A percentile compares a stretch with the other conserved stretches of the same genome.
phyloP scores from a whole-genome alignment of 2,113 vertebrate species.

The Mormyrus lacerda region DNA sequence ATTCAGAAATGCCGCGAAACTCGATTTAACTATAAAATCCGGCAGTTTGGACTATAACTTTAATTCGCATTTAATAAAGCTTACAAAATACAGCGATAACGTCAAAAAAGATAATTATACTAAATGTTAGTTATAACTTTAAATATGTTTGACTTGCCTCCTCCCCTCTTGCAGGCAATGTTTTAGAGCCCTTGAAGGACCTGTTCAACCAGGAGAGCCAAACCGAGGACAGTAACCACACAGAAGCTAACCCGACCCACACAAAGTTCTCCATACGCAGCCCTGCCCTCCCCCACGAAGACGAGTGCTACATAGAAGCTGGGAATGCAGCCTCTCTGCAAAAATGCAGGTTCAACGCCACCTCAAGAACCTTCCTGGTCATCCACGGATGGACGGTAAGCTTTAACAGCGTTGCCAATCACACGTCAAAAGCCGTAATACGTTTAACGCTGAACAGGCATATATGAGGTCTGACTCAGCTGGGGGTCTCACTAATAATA shows the following conservation, averaged over 20 bases:
- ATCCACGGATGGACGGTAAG: conserved; percentile 67
- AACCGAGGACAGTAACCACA: conserved; percentile 25
- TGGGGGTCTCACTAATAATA: not conserved
- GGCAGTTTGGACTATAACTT: not conserved
- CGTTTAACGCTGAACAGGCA: not conserved
- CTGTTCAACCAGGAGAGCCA: conserved; percentile 26
- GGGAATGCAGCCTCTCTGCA: not conserved
- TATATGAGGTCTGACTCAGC: not conserved
- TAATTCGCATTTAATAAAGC: not conserved
- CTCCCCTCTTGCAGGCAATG: conserved; percentile 42
- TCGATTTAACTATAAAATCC: not conserved
- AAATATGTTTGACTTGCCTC: not conserved
- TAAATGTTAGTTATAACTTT: not conserved
- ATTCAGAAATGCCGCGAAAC: not conserved
- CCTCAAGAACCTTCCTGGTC: conserved; percentile 60
- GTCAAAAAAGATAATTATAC: not conserved
- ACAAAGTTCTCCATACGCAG: not conserved
- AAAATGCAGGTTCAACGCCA: conserved; percentile 55
- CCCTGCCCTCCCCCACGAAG: not conserved
- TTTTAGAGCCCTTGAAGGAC: conserved; percentile 49
- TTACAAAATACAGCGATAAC: not conserved
- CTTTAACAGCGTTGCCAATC: not conserved
- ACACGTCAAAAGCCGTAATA: not conserved
- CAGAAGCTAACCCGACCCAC: conserved; percentile 41
- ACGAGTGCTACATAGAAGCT: not conserved